A percentile compares a stretch with the other conserved stretches of the same genome.
phyloP scores from a whole-genome alignment of 2,113 vertebrate species.

The Gyps fulvus region DNA sequence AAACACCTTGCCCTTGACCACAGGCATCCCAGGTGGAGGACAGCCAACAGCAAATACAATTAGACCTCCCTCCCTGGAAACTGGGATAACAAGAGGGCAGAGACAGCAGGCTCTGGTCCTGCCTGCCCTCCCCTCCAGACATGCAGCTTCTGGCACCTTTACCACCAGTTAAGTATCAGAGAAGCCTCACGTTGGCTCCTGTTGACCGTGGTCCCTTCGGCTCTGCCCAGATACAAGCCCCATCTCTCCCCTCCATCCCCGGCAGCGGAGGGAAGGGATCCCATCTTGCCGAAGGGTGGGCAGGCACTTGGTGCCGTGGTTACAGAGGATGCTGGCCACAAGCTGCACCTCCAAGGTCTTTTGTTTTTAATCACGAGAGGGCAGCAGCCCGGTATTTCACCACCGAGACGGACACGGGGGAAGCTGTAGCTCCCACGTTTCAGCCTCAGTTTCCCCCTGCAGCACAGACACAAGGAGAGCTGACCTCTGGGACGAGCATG shows the following conservation, averaged over 20 bases:
- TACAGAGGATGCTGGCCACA: rapidly evolving
- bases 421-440: background rate
- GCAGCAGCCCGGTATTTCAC: rapidly evolving
- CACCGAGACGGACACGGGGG: rapidly evolving
- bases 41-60: background rate
- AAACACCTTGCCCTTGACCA: slow-evolving; percentile 12
- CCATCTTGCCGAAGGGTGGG: rapidly evolving
- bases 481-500: rapidly evolving
- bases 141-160: background rate
- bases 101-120: background rate
- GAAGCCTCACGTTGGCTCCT: background rate
- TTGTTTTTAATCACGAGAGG: background rate
- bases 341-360: background rate
- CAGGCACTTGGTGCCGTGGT: rapidly evolving
- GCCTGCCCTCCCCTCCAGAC: background rate
- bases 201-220: rapidly evolving
- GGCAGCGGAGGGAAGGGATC: background rate
- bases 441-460: background rate
- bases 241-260: background rate
- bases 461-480: background rate
- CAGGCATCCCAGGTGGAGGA: slow-evolving; percentile 9
- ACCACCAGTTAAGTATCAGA: background rate
- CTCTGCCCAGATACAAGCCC: background rate
- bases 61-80: background rate
- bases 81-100: background rate